phyloP scores from a whole-genome alignment of 2,113 vertebrate genomes.

The Corythornis cristatus region DNA sequence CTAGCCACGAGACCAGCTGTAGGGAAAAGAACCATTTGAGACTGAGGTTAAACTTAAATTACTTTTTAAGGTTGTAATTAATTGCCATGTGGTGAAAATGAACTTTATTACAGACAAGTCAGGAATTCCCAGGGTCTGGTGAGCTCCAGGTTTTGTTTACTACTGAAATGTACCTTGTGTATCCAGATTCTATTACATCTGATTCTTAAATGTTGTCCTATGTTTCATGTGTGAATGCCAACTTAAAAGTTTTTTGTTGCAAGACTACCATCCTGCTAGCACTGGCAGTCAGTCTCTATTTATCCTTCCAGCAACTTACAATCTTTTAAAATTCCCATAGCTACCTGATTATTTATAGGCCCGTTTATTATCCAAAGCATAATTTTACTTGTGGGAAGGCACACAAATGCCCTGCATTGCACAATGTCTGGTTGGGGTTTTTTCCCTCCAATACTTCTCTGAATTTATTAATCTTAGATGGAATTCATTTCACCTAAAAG shows the following conservation, averaged over 20 bases:
- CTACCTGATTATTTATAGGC: slow-evolving; percentile 37
- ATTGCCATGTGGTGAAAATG: neutral
- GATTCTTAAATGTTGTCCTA: neutral
- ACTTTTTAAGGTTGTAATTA: neutral
- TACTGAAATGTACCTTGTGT: neutral
- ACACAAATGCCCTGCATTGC: neutral
- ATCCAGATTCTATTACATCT: neutral
- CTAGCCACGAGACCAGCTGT: neutral
- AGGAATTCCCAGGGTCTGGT: neutral
- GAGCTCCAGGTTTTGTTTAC: neutral
- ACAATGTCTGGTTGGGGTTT: neutral
- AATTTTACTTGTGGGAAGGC: slow-evolving; percentile 1
- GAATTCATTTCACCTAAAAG: neutral
- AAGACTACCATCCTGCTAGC: neutral
- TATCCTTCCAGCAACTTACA: neutral
- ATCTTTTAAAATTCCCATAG: slow-evolving; percentile 22
- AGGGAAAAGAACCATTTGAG: neutral
- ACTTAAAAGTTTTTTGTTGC: neutral
- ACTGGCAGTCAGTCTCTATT: neutral
- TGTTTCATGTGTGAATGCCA: neutral
- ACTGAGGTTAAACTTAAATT: neutral
- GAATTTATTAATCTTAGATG: neutral
- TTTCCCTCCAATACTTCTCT: neutral
- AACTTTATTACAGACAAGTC: neutral
- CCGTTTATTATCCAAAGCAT: neutral